A percentile compares a stretch with the other conserved stretches of the same genome.
These are phyloP conservation scores for Otocyon megalotis DNA, from an alignment of 2,113 vertebrate species.

Conservation along the genomic window DNA sequence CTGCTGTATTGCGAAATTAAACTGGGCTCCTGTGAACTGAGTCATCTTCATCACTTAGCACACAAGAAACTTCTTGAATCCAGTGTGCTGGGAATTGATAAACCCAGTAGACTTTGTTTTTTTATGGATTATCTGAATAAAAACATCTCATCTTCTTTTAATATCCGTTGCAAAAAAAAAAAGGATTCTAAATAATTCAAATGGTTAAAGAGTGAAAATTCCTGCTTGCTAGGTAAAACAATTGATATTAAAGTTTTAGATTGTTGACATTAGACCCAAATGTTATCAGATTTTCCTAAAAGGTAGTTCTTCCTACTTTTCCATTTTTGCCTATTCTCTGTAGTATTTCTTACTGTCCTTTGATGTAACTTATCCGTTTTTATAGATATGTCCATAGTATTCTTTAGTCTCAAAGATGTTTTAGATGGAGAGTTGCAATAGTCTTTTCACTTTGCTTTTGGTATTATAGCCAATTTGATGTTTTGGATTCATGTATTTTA, in stretches of 20 bases:
- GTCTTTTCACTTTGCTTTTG: constrained; percentile 25
- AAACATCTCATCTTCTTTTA: constrained; percentile 26
- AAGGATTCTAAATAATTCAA: neutral
- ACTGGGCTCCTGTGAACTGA: neutral
- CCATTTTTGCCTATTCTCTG: neutral
- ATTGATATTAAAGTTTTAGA: neutral
- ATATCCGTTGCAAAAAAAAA: neutral
- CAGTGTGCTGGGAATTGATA: neutral
- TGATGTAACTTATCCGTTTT: neutral
- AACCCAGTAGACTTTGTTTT: neutral
- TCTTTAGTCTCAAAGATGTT: neutral
- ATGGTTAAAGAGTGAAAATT: neutral
- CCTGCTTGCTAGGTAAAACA: neutral
- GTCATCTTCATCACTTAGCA: neutral
- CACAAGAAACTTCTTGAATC: neutral
- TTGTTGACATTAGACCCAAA: neutral
- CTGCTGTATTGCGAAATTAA: neutral
- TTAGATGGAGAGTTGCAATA: neutral
- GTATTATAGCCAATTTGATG: neutral
- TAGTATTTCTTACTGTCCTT: neutral
- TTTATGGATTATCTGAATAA: neutral
- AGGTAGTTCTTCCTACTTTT: neutral
- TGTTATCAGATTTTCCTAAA: neutral
- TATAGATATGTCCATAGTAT: neutral
- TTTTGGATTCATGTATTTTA: neutral